Conservation (phyloP, 2,888 invertebrate species). For the Polymixis lichenea region DNA sequence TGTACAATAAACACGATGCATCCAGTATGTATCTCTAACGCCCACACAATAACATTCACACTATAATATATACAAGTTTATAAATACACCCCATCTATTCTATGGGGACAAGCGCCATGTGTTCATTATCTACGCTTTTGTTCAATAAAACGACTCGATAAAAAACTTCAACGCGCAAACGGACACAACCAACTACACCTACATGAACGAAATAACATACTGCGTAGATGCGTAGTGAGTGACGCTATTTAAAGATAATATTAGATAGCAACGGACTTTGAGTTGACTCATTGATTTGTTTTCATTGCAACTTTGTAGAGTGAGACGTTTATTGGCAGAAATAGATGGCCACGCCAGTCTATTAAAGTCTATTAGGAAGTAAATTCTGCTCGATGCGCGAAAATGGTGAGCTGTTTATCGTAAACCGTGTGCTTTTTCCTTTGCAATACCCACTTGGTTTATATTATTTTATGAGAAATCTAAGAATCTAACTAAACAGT, state of each 20-base stretch:
- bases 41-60: conserved; percentile 12
- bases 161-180: conserved; percentile 35
- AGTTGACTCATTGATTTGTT: conserved; percentile 32
- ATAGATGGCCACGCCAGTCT: conserved; percentile 6
- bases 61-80: conserved; percentile 28
- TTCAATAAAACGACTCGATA: conserved; percentile 44
- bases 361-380: conserved; percentile 3
- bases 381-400: not conserved
- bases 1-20: conserved; percentile 2
- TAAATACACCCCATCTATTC: conserved; percentile 35
- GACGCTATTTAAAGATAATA: conserved; percentile 21
- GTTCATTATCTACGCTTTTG: conserved; percentile 43
- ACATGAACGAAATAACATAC: conserved; percentile 25
- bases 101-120: conserved; percentile 42
- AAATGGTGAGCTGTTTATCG: not conserved
- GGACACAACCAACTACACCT: not conserved
- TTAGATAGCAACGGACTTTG: conserved; percentile 46
- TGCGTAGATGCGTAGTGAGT: conserved; percentile 9
- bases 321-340: not conserved
- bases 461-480: not conserved
- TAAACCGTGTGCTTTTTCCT: not conserved
- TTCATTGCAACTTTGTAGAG: conserved; percentile 26
- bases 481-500: not conserved
- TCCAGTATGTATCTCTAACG: conserved; percentile 5
- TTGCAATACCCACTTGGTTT: not conserved